Evolutionary conservation across 2,888 invertebrate genomes (phyloP).

Genomic region (Drosophila fungiperda): DNA sequence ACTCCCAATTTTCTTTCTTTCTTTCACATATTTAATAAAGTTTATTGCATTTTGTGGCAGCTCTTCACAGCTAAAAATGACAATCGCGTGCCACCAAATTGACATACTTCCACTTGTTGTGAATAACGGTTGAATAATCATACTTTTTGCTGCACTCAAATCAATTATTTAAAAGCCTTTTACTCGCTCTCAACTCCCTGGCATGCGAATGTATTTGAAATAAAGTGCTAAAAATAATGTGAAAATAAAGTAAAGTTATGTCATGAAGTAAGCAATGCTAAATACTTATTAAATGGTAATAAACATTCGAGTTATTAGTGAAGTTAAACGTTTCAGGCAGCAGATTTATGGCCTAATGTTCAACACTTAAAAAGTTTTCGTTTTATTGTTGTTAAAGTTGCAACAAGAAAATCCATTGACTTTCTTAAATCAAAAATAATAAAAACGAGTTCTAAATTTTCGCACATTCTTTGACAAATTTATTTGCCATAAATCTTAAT

Average conservation of each 20-base stretch:
- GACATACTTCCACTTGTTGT: slow-evolving; percentile 38
- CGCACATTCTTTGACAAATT: background rate
- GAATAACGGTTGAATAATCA: background rate
- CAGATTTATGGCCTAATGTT: background rate
- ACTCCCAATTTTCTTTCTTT: background rate
- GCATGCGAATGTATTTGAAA: background rate
- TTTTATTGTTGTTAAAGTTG: background rate
- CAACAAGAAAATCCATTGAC: background rate
- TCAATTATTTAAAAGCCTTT: slow-evolving; percentile 41
- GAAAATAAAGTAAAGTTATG: background rate
- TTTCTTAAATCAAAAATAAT: background rate
- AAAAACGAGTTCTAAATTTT: background rate
- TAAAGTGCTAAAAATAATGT: background rate
- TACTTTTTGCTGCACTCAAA: slow-evolving; percentile 10
- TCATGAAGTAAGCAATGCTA: background rate
- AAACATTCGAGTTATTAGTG: background rate
- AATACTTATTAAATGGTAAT: background rate
- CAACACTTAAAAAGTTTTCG: background rate
- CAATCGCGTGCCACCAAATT: slow-evolving; percentile 51
- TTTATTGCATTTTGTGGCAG: slow-evolving; percentile 58
- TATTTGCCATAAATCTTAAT: background rate
- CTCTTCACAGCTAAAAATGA: slow-evolving; percentile 2
- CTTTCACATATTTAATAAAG: slow-evolving; percentile 49
- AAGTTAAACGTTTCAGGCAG: background rate
- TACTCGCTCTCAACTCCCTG: background rate